Percentiles rank a stretch among this genome's conserved stretches.
Conservation (phyloP, 2,797 vertebrate species). For the Melanotaenia maccullochi region DNA sequence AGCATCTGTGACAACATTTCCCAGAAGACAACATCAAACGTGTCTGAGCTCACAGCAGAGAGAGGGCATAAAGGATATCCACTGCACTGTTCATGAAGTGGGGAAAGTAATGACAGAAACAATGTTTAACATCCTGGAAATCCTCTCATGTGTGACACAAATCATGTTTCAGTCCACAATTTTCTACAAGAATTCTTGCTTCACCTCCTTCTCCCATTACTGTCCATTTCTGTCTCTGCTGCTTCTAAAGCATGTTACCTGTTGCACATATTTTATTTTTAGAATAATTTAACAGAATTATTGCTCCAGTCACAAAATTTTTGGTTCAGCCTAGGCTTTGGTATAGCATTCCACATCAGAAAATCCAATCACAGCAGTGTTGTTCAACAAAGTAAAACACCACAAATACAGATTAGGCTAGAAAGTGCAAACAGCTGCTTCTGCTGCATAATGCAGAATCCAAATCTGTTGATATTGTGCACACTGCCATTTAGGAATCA, state of each 20-base stretch:
- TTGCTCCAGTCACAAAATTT: neutral
- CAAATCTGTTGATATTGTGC: neutral
- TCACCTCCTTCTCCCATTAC: neutral
- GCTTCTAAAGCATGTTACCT: neutral
- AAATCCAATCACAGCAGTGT: neutral
- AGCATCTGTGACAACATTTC: slow-evolving; percentile 33
- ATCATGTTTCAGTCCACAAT: neutral
- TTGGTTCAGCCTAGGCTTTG: neutral
- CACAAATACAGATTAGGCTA: neutral
- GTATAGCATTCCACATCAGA: neutral
- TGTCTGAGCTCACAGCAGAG: slow-evolving; percentile 5
- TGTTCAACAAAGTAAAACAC: neutral
- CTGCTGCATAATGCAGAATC: neutral
- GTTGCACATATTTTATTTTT: neutral
- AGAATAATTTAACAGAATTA: neutral
- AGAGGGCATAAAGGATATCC: neutral
- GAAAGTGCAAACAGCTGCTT: neutral
- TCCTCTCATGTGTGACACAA: neutral
- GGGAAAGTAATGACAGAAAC: neutral
- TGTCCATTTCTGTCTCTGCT: neutral
- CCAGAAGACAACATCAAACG: slow-evolving; percentile 36
- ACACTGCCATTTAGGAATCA: neutral
- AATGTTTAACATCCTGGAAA: slow-evolving; percentile 2
- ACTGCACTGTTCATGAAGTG: slow-evolving; percentile 5
- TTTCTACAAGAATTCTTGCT: neutral